These are phyloP conservation scores for Tanytarsus gracilentus DNA, from an alignment of 2,888 invertebrate genomes.

Conservation along the genomic window DNA sequence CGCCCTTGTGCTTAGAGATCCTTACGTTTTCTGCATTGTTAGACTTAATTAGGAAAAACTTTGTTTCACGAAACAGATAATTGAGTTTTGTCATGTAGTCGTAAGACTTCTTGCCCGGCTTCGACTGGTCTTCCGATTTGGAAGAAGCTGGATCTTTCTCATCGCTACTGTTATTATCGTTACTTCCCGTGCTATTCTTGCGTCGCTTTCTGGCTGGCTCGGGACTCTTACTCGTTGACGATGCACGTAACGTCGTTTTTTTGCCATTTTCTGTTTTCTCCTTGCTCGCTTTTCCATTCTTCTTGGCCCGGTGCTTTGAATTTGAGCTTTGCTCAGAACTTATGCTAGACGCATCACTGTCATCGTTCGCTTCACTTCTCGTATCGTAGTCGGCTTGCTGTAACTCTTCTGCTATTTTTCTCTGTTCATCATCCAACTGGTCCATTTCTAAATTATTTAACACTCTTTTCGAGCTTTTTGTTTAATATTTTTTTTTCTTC, in stretches of 20 bases:
- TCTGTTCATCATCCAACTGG: conserved; percentile 23
- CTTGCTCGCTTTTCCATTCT: conserved; percentile 45
- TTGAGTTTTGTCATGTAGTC: conserved; percentile 84
- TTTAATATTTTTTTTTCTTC: neutral
- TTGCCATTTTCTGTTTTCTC: conserved; percentile 47
- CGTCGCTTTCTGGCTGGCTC: conserved; percentile 33
- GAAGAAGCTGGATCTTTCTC: conserved; percentile 38
- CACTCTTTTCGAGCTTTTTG: neutral
- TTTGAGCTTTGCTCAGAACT: conserved; percentile 64
- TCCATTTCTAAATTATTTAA: neutral
- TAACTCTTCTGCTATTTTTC: conserved; percentile 61
- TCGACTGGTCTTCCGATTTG: conserved; percentile 34
- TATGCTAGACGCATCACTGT: conserved; percentile 61
- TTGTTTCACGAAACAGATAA: conserved; percentile 88
- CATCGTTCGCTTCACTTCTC: conserved; percentile 78
- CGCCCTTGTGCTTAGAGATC: conserved; percentile 87
- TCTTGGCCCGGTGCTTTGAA: conserved; percentile 19
- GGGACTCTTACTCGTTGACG: conserved; percentile 20
- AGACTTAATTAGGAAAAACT: conserved; percentile 94
- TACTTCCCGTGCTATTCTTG: conserved; percentile 23
- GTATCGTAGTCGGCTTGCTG: conserved; percentile 75
- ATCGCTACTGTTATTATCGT: conserved; percentile 14
- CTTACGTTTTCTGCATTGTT: conserved; percentile 96
- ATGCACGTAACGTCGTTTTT: conserved; percentile 37
- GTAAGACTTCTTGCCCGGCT: conserved; percentile 51